Evolutionary conservation across 2,888 invertebrate species (phyloP).

Genomic region (Macroteleia sp.): DNA sequence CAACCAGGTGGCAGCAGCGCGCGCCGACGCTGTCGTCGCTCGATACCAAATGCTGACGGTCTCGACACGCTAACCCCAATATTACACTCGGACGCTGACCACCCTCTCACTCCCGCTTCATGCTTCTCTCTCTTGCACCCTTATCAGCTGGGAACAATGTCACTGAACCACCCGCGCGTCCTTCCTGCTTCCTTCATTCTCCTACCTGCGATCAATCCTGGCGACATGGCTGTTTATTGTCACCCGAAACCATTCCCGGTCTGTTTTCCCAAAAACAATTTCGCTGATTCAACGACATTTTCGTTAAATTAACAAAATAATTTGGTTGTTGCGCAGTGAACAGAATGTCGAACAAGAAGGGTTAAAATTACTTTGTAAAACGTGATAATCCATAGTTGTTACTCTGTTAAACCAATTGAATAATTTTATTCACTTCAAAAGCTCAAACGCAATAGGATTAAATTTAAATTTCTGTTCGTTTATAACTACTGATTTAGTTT

Average conservation of each 20-base stretch:
- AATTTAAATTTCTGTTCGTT: too few relatives aligned
- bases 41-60: slow-evolving; percentile 53
- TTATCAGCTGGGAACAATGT: slow-evolving; percentile 62
- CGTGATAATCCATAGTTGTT: too few relatives aligned
- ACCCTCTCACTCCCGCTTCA: slow-evolving; percentile 38
- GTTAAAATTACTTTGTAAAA: too few relatives aligned
- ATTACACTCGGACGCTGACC: slow-evolving; percentile 63
- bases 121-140: slow-evolving; percentile 47
- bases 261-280: not conserved
- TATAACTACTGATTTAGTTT: too few relatives aligned
- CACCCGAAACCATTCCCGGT: not conserved
- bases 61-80: slow-evolving; percentile 79
- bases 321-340: too few relatives aligned
- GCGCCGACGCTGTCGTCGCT: slow-evolving; percentile 47
- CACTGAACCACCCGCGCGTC: slow-evolving; percentile 58
- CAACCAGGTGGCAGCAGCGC: slow-evolving; percentile 53
- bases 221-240: slow-evolving; percentile 34
- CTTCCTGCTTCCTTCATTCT: slow-evolving; percentile 33
- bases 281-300: too few relatives aligned
- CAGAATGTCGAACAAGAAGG: too few relatives aligned
- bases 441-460: too few relatives aligned
- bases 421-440: too few relatives aligned
- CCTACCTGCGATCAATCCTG: slow-evolving; percentile 43
- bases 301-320: too few relatives aligned
- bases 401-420: too few relatives aligned